A percentile compares a stretch with the other conserved stretches of the same genome.
Conservation (phyloP, 2,797 vertebrate species). For the Atherinosoma microstoma region DNA sequence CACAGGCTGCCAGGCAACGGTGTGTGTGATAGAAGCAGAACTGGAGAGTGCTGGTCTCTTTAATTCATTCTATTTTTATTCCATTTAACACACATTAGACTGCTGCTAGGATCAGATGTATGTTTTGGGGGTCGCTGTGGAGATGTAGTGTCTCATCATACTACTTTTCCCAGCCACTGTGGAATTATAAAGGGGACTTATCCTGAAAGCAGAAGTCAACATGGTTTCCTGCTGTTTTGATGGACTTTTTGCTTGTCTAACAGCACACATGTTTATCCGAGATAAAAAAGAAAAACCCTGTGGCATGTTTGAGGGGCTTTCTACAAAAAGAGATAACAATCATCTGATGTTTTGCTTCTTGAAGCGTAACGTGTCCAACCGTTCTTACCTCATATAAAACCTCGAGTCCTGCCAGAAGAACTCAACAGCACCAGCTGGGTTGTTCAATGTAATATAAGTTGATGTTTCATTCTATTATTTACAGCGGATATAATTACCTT, state of each 20-base stretch:
- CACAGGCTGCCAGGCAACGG: background rate
- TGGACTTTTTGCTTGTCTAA: background rate
- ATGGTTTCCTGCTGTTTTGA: constrained; percentile 38
- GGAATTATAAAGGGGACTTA: too few species aligned
- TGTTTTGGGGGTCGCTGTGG: constrained; percentile 14
- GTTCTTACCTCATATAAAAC: background rate
- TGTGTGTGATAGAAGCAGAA: background rate
- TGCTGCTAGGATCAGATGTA: background rate
- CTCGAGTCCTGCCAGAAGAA: background rate
- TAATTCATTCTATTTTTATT: background rate
- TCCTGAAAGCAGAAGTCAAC: constrained; percentile 64
- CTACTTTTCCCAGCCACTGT: constrained; percentile 20
- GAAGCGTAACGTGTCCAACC: background rate
- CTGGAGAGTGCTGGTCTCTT: background rate
- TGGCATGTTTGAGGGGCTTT: background rate
- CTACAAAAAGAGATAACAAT: background rate
- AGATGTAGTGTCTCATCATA: constrained; percentile 2
- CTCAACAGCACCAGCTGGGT: background rate
- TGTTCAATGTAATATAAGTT: background rate
- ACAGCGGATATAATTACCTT: background rate
- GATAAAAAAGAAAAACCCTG: constrained; percentile 18
- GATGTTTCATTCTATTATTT: background rate
- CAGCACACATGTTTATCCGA: constrained; percentile 9
- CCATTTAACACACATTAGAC: background rate
- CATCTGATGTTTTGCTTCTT: background rate